phyloP scores from a whole-genome alignment of 2,888 invertebrate species.

The Tenthredo distinguenda region DNA sequence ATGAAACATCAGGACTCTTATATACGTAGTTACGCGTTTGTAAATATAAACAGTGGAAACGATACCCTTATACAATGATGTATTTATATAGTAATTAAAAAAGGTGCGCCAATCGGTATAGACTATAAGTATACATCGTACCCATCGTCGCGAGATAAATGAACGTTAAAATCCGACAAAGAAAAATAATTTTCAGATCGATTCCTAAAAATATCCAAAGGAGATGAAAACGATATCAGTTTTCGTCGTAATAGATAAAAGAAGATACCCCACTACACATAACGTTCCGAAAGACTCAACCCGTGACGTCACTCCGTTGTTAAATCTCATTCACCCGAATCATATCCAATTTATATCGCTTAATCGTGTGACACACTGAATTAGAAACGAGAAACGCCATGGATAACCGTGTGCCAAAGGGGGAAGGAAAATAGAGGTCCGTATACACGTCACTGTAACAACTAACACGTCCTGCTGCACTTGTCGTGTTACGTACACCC shows the following conservation, averaged over 20 bases:
- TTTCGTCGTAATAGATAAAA: neutral
- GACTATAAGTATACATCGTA: neutral
- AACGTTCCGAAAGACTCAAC: neutral
- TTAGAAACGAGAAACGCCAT: slow-evolving; percentile 4
- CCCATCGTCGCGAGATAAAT: neutral
- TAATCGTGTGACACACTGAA: slow-evolving; percentile 31
- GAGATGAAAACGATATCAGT: neutral
- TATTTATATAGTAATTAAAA: slow-evolving; percentile 13
- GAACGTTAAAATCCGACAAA: neutral
- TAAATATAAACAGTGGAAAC: neutral
- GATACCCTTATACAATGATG: neutral
- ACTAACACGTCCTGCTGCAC: slow-evolving; percentile 4
- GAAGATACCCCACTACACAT: neutral
- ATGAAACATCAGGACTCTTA: neutral
- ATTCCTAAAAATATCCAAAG: neutral
- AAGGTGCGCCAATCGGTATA: slow-evolving; percentile 6
- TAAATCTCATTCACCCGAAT: slow-evolving; percentile 38
- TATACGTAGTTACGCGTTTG: neutral
- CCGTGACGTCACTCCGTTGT: slow-evolving; percentile 24
- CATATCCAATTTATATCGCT: slow-evolving; percentile 36
- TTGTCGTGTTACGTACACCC: neutral
- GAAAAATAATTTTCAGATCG: neutral
- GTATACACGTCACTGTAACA: neutral
- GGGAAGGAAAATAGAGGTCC: neutral
- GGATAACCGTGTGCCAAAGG: neutral